These are phyloP conservation scores for Zoanthus sansibaricus DNA, from an alignment of 92 coral and sea anemone genomes.

Conservation along the genomic window DNA sequence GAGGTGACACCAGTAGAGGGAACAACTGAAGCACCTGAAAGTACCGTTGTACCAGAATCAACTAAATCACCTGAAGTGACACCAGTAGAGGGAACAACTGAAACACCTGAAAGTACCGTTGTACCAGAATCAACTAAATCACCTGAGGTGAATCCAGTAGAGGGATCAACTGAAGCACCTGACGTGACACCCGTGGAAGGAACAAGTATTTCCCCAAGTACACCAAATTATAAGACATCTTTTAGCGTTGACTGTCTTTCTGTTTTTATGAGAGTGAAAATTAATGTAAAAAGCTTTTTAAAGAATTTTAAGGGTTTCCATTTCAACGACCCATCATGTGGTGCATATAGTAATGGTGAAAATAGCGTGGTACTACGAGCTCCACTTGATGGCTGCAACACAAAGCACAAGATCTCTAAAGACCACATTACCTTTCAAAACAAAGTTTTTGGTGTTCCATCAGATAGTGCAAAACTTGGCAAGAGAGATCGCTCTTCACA, in stretches of 20 bases:
- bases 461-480: background rate
- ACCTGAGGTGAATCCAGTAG: background rate
- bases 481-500: background rate
- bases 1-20: background rate
- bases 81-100: background rate
- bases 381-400: conserved; percentile 68
- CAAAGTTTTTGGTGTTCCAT: conserved; percentile 36
- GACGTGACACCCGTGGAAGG: background rate
- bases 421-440: conserved; percentile 24
- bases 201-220: background rate
- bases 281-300: background rate
- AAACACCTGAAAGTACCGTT: no score
- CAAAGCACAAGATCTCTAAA: conserved; percentile 54
- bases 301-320: conserved; percentile 50
- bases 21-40: background rate
- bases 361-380: conserved; percentile 50
- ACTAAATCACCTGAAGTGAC: background rate
- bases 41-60: background rate
- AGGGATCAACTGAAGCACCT: background rate
- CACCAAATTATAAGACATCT: background rate
- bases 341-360: conserved; percentile 23
- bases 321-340: conserved; percentile 70
- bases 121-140: background rate
- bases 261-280: conserved; percentile 18
- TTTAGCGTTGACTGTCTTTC: conserved; percentile 28